Evolutionary conservation across 2,797 vertebrate genomes (phyloP).

Genomic region (Spinus olivaceus): DNA sequence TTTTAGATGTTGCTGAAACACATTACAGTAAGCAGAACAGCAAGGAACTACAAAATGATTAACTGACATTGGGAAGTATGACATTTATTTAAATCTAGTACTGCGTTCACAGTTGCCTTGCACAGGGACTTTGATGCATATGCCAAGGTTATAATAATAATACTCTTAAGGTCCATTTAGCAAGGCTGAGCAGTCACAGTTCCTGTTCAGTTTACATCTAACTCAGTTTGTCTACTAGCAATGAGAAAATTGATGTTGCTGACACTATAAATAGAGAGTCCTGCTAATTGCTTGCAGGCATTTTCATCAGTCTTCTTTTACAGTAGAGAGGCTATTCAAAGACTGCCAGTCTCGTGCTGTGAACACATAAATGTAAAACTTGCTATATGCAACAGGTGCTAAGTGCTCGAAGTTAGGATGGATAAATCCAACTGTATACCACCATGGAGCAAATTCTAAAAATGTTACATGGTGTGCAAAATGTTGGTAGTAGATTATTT

Average conservation of each 20-base stretch:
- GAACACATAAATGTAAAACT: neutral
- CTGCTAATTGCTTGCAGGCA: neutral
- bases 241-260: neutral
- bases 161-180: slow-evolving; percentile 30
- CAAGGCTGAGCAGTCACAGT: slow-evolving; percentile 1
- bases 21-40: slow-evolving; percentile 15
- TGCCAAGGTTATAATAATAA: slow-evolving; percentile 34
- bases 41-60: slow-evolving; percentile 37
- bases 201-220: neutral
- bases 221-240: neutral
- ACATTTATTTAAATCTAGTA: slow-evolving; percentile 41
- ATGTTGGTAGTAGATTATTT: neutral
- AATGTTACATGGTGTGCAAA: neutral
- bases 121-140: slow-evolving; percentile 4
- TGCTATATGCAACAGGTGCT: neutral
- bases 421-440: neutral
- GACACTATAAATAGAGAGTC: neutral
- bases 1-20: slow-evolving; percentile 21
- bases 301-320: neutral
- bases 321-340: neutral
- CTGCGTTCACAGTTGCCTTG: slow-evolving; percentile 2
- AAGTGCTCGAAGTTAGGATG: neutral
- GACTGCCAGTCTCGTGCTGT: neutral
- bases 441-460: neutral
- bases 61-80: neutral